Base-by-base conservation (phyloP, 2,797 vertebrate genomes). In the Moxostoma hubbsi region DNA sequence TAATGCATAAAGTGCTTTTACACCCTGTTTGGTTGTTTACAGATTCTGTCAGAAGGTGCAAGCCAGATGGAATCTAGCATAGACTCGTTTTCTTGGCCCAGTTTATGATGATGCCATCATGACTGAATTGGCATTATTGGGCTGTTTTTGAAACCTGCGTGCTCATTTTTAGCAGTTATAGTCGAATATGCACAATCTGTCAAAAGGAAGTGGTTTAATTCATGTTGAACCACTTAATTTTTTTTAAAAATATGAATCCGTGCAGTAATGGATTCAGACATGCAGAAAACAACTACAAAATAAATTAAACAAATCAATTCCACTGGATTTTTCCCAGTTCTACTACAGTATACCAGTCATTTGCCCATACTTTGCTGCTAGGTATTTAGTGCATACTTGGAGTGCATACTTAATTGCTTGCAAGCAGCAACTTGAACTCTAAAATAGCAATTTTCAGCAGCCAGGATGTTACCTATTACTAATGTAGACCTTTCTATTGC, bases 391-490 rank as follows among this genome's bases (percentile, higher is more conserved):
- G 8, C 76, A 74, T 54, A 57, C 9, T 68, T 63, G 5, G 11
- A 70, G 15, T 46, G 10, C 47, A 71, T 47, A 54, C 12, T 50
- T 71, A 10, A 9, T 9, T n/a, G 15, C 9, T 9, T 59, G 46
- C 80, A 70, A 75, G 82, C 71, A 68, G 36, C 36, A 36, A 36
- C 36, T 36, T 36, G 36, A 36, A 36, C 36, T 36, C 36, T 36
- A 36, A 36, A 36, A 36, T 45, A 64, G 13, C 46, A 1, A 64
- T 64, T 64, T 64, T 13, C 43, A 7, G 7, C 12, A 43, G 59
- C n/a, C 24, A 45, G 66, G 15, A 70, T 15, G 76, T 50, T 36
- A 49, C 53, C 12, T n/a, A 53, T 58, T 13, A 46, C 36, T 36
- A 36, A 36, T 36, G 36, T 6, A 62, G 11, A 53, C 13, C 5